Base-by-base conservation (phyloP, 2,797 vertebrate genomes). In the Acipenser ruthenus region DNA sequence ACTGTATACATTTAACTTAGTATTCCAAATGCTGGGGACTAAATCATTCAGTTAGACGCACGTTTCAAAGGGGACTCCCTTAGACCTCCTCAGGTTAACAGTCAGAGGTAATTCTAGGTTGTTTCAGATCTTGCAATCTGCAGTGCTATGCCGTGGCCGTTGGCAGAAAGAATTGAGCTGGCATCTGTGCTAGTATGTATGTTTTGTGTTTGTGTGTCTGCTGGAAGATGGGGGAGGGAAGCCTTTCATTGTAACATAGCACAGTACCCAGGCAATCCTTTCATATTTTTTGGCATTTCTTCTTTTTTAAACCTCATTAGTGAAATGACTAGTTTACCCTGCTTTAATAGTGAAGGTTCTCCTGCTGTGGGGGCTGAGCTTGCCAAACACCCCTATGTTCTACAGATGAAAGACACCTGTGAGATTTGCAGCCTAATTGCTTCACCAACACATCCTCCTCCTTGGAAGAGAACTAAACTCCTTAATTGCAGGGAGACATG, bases 401-500 rank as follows among this genome's bases (percentile, higher is more conserved):
- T 58, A 49, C 23, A 55, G 50, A 51, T 50, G 15, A 52, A 37
- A 60, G 56, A 48, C 63, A 65, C 50, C 56, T 49, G 10, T 51
- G 67, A 65, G 56, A 53, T 15, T 37, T 52, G 55, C 51, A 50
- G 55, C 64, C 63, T 48, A 50, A 18, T 58, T 51, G 47, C 64
- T 12, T 61, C 50, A 61, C 63, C 15, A 50, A 60, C 8, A 49
- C 51, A 48, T 48, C 63, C 50, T 53, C 59, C 23, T 65, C 23
- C 63, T 49, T 61, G 59, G 59, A 18, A 61, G 13, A 56, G 13
- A 64, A 49, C 63, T 68, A 37, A 47, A 12, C 67, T 59, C 62
- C 60, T 64, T 64, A 68, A 65, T 64, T 68, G 60, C 53, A 50
- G 52, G 49, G 49, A 60, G 55, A 37, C n/a, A 53, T 51, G n/a